Evolutionary conservation across 2,113 vertebrate genomes (phyloP), one percentile per base, ranked within the genome.

Genomic region (Emydura subglobosa): DNA sequence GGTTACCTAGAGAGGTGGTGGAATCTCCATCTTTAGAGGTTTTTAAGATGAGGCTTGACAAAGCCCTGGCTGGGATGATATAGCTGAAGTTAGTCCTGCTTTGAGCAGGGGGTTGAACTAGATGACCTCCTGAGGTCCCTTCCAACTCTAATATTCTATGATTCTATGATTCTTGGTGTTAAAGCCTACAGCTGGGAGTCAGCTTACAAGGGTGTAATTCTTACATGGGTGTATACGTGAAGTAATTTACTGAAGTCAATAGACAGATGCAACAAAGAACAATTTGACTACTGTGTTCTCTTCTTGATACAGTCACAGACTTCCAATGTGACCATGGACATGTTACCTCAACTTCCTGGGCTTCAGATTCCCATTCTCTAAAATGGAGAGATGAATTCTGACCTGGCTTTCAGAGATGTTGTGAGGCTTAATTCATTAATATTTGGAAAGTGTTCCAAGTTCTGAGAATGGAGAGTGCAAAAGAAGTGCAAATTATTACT

Each of bases 401-500:
- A 39, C 16, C 42, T 87, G 80, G 12, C 16, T 85, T 6, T 87
- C 22, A 79, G 8, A 25, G 34, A 61, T 0, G 0, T 2, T 24
- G 57, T 0, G 0, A 10, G 29, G 24, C 17, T 89, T 94, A 27
- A 29, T 44, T 44, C 27, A 42, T 39, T 65, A 78, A 78, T 78
- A 29, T 78, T 47, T 3, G 2, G 22, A 76, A n/a, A 78, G 6
- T 7, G 22, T 50, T 87, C 31, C 22, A 29, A 80, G 29, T 51
- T 84, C 44, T 0, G 0, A 81, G 16, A 85, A n/a, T 0, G 1
- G 82, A 86, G 91, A 44, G 21, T 78, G 42, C 42, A 27, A 47
- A 6, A 27, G 74, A 78, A 95, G 50, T 25, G 39, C 39, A 86
- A 42, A 86, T 53, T 42, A 76, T 12, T 54, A 47, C 39, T 42